Evolutionary conservation across 2,888 invertebrate species (phyloP), one percentile per base, ranked within the genome.

Genomic region (Limulus polyphemus): DNA sequence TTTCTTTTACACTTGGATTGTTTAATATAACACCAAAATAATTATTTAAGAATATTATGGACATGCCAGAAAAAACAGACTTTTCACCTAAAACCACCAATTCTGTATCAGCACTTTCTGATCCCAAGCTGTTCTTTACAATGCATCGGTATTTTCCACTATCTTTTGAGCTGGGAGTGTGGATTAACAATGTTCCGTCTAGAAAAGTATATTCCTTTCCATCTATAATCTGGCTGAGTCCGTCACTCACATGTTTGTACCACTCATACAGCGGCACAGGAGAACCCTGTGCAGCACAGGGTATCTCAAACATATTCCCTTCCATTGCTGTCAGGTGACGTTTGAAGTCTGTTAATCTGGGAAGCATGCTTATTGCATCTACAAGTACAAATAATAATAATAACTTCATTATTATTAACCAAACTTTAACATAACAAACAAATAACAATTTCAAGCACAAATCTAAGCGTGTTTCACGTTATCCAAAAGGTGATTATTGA

Each of bases 81-180:
- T n/a, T n/a, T n/a, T n/a, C n/a, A n/a, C 81, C 81, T n/a, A 90
- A 92, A 0, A 95, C 93, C 13, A 91, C 91, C 16, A 95, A 79
- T 5, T 91, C 90, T 4, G 93, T 92, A 75, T 91, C 90, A 0
- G 92, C 91, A 72, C 90, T 90, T 77, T 92, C 92, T 17, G 90
- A 74, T 49, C 95, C 95, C 56, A 94, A 91, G 0, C 90, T 89
- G 76, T 97, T 97, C 74, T 91, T 92, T 1, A 93, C 94, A 67
- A 92, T 90, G 76, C 95, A 95, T 65, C 90, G 79, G 75, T 95
- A 97, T 78, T 90, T 90, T 72, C 94, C 95, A 65, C 91, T 91
- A 77, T 97, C 95, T 72, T 88, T 88, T 55, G 92, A 90, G 72
- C 86, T 85, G n/a, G 92, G 91, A 75, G 91, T 90, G 69, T 88